Percentiles rank a stretch among this genome's conserved stretches.
Conservation (phyloP, 2,797 vertebrate genomes). For the Picus viridis region DNA sequence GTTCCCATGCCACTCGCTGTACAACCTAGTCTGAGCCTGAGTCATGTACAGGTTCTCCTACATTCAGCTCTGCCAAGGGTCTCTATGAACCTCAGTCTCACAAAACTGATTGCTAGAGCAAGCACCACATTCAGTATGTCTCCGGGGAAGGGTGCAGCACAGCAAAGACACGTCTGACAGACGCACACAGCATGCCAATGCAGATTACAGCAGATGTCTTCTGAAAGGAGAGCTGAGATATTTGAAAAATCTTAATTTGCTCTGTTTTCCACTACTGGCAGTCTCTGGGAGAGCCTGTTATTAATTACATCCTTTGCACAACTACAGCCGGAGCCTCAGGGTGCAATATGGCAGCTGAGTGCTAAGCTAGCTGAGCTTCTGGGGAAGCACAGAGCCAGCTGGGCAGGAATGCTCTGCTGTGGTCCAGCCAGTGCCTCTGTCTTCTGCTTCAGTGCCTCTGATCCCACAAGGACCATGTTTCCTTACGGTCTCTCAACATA, state of each 20-base stretch:
- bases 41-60: neutral
- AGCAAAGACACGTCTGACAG: neutral
- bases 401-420: neutral
- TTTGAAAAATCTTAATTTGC: constrained; percentile 43
- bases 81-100: neutral
- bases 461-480: neutral
- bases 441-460: neutral
- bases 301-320: constrained; percentile 21
- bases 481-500: neutral
- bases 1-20: neutral
- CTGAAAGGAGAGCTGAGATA: constrained; percentile 17
- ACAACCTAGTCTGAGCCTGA: neutral
- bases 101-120: neutral
- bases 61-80: neutral
- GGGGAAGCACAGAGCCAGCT: neutral
- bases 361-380: neutral
- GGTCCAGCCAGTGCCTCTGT: neutral
- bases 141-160: neutral
- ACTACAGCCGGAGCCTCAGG: neutral
- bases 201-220: constrained; percentile 37
- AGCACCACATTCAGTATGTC: neutral
- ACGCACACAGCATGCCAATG: neutral
- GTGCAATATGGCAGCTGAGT: rapidly evolving
- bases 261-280: constrained; percentile 43
- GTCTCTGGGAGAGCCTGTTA: constrained; percentile 29